Evolutionary conservation across 2,888 invertebrate genomes (phyloP).

Genomic region (Oligia strigilis): DNA sequence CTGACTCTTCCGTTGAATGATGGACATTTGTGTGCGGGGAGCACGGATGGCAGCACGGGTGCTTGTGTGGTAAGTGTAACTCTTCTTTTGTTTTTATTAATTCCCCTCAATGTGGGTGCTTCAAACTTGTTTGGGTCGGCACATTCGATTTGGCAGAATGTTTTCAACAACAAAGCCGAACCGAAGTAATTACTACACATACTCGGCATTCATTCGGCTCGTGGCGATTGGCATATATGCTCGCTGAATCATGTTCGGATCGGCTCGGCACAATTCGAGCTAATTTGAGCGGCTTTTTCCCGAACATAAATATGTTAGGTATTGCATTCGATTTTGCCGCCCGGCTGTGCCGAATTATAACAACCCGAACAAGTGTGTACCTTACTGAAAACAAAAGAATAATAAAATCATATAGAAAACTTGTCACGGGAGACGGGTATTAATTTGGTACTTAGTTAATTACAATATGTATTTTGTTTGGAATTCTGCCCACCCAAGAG

Average conservation of each 20-base stretch:
- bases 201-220: not conserved
- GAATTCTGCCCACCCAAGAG: slow-evolving; percentile 13
- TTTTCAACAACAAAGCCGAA: not conserved
- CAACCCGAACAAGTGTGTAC: not conserved
- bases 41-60: slow-evolving; percentile 96
- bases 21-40: slow-evolving; percentile 97
- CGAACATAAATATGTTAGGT: too few relatives aligned
- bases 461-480: not conserved
- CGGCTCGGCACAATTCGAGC: too few relatives aligned
- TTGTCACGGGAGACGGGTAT: not conserved
- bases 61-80: slow-evolving; percentile 95
- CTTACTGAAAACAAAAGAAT: not conserved
- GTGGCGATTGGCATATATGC: not conserved
- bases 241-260: too few relatives aligned
- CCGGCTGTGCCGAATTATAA: not conserved
- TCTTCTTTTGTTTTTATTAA: not conserved
- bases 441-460: not conserved
- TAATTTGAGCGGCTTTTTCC: too few relatives aligned
- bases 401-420: not conserved
- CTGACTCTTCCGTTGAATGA: slow-evolving; percentile 87
- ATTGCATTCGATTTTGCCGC: not conserved
- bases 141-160: not conserved
- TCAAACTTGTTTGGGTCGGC: not conserved
- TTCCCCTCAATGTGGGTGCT: not conserved
- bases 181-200: not conserved